A percentile compares a stretch with the other conserved stretches of the same genome.
Conservation (phyloP, 1,140 invertebrate species). For the Euborellia annulipes region DNA sequence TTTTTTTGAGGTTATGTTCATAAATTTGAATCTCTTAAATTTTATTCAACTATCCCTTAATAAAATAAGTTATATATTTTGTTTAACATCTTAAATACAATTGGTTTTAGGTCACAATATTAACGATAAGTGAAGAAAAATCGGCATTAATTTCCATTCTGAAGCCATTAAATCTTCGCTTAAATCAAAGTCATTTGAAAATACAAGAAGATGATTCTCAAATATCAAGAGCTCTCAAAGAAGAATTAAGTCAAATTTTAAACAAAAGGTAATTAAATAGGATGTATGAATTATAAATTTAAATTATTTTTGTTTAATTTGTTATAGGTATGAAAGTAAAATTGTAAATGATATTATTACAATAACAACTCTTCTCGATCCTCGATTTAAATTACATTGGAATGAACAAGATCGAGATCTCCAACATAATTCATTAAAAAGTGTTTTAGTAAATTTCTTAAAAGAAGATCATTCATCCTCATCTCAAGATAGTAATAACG, state of each 20-base stretch:
- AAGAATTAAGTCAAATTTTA: conserved; percentile 29
- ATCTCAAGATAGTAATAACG: no score
- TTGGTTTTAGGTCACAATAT: conserved; percentile 31
- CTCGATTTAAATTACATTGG: conserved; percentile 21
- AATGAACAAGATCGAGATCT: no score
- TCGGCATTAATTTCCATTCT: conserved; percentile 34
- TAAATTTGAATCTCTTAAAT: no score
- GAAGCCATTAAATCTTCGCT: conserved; percentile 35
- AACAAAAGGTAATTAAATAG: conserved; percentile 20
- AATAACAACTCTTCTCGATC: conserved; percentile 34
- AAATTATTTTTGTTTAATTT: no score
- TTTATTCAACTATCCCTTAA: no score
- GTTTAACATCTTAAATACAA: no score
- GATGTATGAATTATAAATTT: background rate
- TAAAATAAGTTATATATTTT: no score
- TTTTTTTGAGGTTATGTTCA: no score
- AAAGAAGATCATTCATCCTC: no score
- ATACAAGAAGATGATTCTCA: conserved; percentile 28
- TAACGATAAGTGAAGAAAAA: conserved; percentile 36
- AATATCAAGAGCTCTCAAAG: conserved; percentile 26
- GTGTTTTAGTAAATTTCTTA: no score
- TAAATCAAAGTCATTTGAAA: conserved; percentile 34
- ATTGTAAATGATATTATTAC: conserved; percentile 30
- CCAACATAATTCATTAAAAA: no score
- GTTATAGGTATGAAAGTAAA: conserved; percentile 24